These are phyloP conservation scores for Novumbra hubbsi DNA, from an alignment of 2,797 vertebrate species.

Conservation along the genomic window DNA sequence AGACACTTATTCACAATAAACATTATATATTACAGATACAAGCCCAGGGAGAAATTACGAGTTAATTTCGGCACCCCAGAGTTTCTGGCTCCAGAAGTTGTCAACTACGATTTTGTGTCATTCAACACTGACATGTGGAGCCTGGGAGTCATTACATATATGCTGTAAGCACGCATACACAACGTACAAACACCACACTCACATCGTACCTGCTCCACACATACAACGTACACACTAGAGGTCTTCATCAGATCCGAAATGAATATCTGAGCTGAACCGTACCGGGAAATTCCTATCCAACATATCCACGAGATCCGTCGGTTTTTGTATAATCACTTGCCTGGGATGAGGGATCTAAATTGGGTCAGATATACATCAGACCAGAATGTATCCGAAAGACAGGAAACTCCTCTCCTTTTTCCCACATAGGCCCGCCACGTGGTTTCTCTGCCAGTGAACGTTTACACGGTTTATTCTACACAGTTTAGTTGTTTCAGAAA, in stretches of 20 bases:
- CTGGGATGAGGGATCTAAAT: too few species aligned
- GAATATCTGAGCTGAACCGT: too few species aligned
- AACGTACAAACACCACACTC: not conserved
- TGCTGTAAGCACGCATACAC: constrained; percentile 84
- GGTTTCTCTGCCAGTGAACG: too few species aligned
- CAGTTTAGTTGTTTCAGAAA: too few species aligned
- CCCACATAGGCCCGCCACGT: too few species aligned
- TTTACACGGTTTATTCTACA: too few species aligned
- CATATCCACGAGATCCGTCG: not conserved
- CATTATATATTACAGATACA: constrained; percentile 76
- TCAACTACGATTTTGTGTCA: constrained; percentile 96
- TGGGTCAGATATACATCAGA: too few species aligned
- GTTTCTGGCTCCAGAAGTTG: constrained; percentile 94
- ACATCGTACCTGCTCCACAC: not conserved
- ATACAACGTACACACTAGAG: not conserved
- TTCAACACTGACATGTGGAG: constrained; percentile 99
- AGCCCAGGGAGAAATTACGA: constrained; percentile 91
- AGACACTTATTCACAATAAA: not conserved
- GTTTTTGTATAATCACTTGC: too few species aligned
- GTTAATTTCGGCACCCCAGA: constrained; percentile 97
- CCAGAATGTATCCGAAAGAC: too few species aligned
- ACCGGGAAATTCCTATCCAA: too few species aligned
- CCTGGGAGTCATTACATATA: constrained; percentile 93
- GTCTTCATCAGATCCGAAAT: too few species aligned
- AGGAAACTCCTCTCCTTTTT: too few species aligned